A percentile compares a stretch with the other conserved stretches of the same genome.
Evolutionary conservation across 2,888 invertebrate genomes (phyloP).

Genomic region (Keiferia lycopersicella): DNA sequence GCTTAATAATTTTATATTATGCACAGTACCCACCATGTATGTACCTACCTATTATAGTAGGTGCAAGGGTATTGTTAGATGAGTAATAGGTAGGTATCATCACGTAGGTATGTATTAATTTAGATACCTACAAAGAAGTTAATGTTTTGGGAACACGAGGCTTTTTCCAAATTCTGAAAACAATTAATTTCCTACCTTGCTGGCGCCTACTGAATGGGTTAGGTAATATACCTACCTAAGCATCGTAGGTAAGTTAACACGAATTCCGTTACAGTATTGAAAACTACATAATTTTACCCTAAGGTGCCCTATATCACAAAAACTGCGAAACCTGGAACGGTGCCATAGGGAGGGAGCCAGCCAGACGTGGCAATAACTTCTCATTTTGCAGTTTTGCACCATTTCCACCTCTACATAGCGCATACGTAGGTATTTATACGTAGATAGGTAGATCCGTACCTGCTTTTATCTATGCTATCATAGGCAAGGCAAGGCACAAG

Average conservation of each 20-base stretch:
- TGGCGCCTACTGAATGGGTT: no score
- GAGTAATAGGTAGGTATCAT: no score
- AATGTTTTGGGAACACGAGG: no score
- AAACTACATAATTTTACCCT: constrained; percentile 42
- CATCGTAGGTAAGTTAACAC: neutral
- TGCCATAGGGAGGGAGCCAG: constrained; percentile 41
- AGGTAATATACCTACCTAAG: no score
- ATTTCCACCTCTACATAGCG: constrained; percentile 31
- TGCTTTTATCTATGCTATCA: constrained; percentile 8
- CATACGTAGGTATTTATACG: neutral
- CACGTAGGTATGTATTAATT: no score
- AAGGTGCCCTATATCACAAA: constrained; percentile 46
- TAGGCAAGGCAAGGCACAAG: neutral
- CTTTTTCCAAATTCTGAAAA: no score
- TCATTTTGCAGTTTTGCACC: constrained; percentile 39
- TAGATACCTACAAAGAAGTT: no score
- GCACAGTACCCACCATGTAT: no score
- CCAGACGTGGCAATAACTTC: constrained; percentile 42
- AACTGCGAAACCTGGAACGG: constrained; percentile 48
- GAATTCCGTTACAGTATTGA: constrained; percentile 7
- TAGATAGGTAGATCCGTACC: constrained; percentile 3
- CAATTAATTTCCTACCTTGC: no score
- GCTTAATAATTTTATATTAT: no score
- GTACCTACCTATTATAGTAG: no score
- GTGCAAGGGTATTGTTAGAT: no score